Conservation (phyloP, 2,113 vertebrate genomes). For the Xerus inauris region DNA sequence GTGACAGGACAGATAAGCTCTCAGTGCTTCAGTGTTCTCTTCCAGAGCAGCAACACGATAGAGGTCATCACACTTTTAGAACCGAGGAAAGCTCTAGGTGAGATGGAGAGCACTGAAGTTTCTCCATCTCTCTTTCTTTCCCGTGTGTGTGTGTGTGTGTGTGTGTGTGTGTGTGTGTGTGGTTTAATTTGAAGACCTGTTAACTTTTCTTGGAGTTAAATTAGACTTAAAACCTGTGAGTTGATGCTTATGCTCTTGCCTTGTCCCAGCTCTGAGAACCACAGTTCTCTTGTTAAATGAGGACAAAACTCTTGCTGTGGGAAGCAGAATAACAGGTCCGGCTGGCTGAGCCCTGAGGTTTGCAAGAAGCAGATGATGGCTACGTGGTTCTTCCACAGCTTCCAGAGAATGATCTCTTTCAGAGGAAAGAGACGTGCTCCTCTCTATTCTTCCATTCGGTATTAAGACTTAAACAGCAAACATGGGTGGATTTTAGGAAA, state of each 20-base stretch:
- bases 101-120: neutral
- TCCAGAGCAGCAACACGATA: neutral
- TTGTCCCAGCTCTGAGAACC: neutral
- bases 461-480: neutral
- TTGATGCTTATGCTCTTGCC: neutral
- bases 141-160: neutral
- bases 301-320: neutral
- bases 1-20: neutral
- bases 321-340: conserved; percentile 41
- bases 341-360: neutral
- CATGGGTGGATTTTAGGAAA: conserved; percentile 4
- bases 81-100: neutral
- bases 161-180: neutral
- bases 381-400: neutral
- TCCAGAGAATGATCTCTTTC: neutral
- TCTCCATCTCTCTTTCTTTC: neutral
- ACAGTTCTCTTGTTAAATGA: neutral
- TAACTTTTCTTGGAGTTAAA: neutral
- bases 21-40: neutral
- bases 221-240: conserved; percentile 27
- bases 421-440: neutral
- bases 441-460: neutral
- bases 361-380: neutral
- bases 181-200: neutral
- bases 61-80: neutral